phyloP scores from a whole-genome alignment of 2,113 vertebrate genomes.

The Notothenia coriiceps region DNA sequence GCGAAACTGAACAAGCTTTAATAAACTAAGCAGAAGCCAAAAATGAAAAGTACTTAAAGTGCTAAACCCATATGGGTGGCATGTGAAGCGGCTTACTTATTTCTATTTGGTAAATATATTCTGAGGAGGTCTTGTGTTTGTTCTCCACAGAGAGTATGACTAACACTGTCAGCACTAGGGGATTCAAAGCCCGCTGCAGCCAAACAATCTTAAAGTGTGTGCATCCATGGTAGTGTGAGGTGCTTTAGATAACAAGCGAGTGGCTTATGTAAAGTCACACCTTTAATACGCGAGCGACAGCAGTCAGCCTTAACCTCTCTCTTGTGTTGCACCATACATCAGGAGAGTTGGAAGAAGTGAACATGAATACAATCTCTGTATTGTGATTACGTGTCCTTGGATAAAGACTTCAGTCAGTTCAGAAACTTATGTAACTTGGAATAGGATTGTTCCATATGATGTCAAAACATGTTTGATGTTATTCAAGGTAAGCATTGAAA shows the following conservation, averaged over 20 bases:
- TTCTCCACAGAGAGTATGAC: slow-evolving; percentile 29
- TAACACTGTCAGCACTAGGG: neutral
- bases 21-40: slow-evolving; percentile 56
- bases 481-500: neutral
- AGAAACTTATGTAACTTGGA: neutral
- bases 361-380: slow-evolving; percentile 2
- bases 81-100: slow-evolving; percentile 23
- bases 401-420: neutral
- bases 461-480: neutral
- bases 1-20: slow-evolving; percentile 56
- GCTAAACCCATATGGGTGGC: slow-evolving; percentile 35
- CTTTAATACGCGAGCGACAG: slow-evolving; percentile 26
- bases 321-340: neutral
- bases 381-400: neutral
- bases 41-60: slow-evolving; percentile 46
- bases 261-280: slow-evolving; percentile 31
- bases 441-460: neutral
- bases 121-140: slow-evolving; percentile 22
- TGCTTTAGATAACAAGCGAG: slow-evolving; percentile 37
- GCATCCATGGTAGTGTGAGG: neutral
- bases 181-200: slow-evolving; percentile 23
- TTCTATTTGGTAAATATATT: slow-evolving; percentile 39
- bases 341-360: neutral
- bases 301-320: neutral
- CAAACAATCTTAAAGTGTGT: slow-evolving; percentile 18